A percentile compares a stretch with the other conserved stretches of the same genome.
phyloP scores from a whole-genome alignment of 2,113 vertebrate species.

The Hemiscyllium ocellatum region DNA sequence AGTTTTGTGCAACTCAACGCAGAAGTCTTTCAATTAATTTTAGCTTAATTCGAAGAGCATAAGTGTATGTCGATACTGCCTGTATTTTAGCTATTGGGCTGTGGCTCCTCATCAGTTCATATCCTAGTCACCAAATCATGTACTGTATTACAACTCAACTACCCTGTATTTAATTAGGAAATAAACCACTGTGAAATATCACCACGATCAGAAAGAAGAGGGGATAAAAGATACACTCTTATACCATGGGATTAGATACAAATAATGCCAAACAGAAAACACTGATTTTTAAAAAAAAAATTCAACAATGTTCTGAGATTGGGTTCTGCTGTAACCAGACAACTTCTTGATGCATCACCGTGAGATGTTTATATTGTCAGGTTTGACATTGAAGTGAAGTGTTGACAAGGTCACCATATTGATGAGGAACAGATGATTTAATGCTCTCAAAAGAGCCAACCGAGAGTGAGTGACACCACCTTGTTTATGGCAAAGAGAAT shows the following conservation, averaged over 20 bases:
- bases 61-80: too few relatives aligned
- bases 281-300: not conserved
- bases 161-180: not conserved
- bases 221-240: not conserved
- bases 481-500: not conserved
- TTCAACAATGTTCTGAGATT: not conserved
- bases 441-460: not conserved
- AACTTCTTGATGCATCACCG: not conserved
- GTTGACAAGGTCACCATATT: not conserved
- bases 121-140: not conserved
- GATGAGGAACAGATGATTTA: not conserved
- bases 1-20: not conserved
- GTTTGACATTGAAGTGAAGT: not conserved
- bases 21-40: not conserved
- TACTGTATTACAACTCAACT: not conserved
- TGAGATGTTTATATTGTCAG: not conserved
- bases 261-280: not conserved
- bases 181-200: too few relatives aligned
- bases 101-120: not conserved
- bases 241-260: not conserved
- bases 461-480: not conserved
- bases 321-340: not conserved
- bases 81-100: not conserved
- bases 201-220: not conserved
- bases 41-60: not conserved